A percentile compares a stretch with the other conserved stretches of the same genome.
Conservation (phyloP, 2,888 invertebrate species). For the Melinaea marsaeus region DNA sequence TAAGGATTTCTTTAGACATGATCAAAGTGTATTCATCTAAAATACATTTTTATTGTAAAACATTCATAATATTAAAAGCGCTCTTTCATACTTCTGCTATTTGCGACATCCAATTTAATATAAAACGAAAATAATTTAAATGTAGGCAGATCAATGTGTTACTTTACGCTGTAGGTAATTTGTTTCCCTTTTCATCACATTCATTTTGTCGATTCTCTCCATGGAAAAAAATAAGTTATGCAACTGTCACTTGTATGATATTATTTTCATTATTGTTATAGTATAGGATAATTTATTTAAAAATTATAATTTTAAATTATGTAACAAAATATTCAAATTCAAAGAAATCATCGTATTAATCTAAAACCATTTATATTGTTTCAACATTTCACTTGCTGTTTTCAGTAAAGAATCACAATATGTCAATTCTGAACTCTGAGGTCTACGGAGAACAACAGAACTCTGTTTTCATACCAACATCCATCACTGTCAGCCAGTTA, state of each 20-base stretch:
- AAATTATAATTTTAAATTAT: neutral
- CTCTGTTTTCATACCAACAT: slow-evolving; percentile 6
- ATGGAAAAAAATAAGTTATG: neutral
- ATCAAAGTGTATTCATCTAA: slow-evolving; percentile 1
- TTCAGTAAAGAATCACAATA: slow-evolving; percentile 5
- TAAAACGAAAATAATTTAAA: neutral
- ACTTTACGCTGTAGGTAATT: neutral
- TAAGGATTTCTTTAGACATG: slow-evolving; percentile 4
- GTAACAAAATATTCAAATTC: neutral
- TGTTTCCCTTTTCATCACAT: neutral
- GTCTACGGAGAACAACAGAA: slow-evolving; percentile 6
- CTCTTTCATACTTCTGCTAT: neutral
- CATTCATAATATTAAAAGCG: slow-evolving; percentile 4
- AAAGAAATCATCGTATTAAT: slow-evolving; percentile 8
- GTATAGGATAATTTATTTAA: neutral
- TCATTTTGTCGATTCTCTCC: neutral
- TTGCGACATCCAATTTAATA: neutral
- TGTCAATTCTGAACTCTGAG: slow-evolving; percentile 7
- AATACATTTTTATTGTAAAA: slow-evolving; percentile 4
- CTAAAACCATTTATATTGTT: slow-evolving; percentile 5
- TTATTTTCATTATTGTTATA: neutral
- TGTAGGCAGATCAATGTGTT: neutral
- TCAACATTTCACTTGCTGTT: slow-evolving; percentile 1
- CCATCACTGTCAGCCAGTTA: neutral
- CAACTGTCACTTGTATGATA: too few species aligned